Conservation (phyloP, 2,113 vertebrate genomes). For the Cephalopholis sonnerati region DNA sequence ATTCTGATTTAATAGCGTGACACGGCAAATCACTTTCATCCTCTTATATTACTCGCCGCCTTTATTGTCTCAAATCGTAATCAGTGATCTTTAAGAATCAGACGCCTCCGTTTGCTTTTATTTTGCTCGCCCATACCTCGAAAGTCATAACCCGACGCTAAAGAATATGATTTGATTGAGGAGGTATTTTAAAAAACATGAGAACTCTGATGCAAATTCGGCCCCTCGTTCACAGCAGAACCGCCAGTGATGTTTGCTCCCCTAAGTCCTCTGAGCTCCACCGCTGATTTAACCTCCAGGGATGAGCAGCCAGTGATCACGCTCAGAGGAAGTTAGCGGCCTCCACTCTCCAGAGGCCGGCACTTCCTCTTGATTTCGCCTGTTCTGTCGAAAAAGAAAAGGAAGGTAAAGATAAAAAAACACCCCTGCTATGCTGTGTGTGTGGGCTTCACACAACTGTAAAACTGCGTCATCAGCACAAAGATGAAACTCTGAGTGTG, state of each 20-base stretch:
- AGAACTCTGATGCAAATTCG: slow-evolving; percentile 73
- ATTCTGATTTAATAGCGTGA: slow-evolving; percentile 36
- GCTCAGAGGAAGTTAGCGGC: slow-evolving; percentile 83
- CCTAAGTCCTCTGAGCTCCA: slow-evolving; percentile 65
- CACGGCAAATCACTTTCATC: slow-evolving; percentile 41
- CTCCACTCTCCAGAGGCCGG: slow-evolving; percentile 77
- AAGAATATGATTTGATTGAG: slow-evolving; percentile 49
- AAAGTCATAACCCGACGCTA: slow-evolving; percentile 25
- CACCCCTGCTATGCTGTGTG: slow-evolving; percentile 72
- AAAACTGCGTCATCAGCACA: slow-evolving; percentile 85
- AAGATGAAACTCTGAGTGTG: slow-evolving; percentile 75
- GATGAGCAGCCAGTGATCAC: slow-evolving; percentile 77
- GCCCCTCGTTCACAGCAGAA: slow-evolving; percentile 63
- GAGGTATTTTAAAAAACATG: slow-evolving; percentile 37
- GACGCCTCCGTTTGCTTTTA: slow-evolving; percentile 24
- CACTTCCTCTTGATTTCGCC: slow-evolving; percentile 77
- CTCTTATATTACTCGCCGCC: slow-evolving; percentile 22
- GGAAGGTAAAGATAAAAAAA: slow-evolving; percentile 78
- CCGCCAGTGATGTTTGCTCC: slow-evolving; percentile 69
- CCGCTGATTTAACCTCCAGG: slow-evolving; percentile 75
- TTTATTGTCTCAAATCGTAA: slow-evolving; percentile 39
- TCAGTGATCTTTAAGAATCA: slow-evolving; percentile 39
- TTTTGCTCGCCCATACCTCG: slow-evolving; percentile 31
- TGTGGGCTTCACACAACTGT: slow-evolving; percentile 81
- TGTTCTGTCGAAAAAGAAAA: slow-evolving; percentile 76